Evolutionary conservation across 2,888 invertebrate genomes (phyloP).

Genomic region (Eupelmus urozonus): DNA sequence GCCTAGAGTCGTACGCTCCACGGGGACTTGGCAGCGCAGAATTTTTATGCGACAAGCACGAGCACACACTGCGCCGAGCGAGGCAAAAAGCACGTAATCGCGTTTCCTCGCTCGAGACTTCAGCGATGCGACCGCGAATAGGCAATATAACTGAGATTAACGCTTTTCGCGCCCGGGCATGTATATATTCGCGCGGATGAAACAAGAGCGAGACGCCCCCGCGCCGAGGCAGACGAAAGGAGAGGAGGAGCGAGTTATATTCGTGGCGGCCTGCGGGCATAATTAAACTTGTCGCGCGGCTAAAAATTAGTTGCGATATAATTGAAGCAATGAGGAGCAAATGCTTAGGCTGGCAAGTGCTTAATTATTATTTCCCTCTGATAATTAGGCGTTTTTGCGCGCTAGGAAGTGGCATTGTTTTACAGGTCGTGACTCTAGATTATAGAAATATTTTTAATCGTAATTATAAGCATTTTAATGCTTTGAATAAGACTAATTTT

Average conservation of each 20-base stretch:
- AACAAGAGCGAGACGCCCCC: background rate
- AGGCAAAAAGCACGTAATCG: background rate
- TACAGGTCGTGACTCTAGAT: background rate
- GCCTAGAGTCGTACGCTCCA: too few species aligned
- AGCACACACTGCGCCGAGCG: background rate
- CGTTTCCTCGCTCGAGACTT: background rate
- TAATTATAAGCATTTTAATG: too few species aligned
- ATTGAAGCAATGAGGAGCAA: background rate
- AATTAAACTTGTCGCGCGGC: slow-evolving; percentile 15
- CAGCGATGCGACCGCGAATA: background rate
- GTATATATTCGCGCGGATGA: background rate
- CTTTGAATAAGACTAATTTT: too few species aligned
- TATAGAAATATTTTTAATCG: too few species aligned
- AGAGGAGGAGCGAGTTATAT: slow-evolving; percentile 2
- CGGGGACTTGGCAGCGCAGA: background rate
- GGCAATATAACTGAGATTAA: slow-evolving; percentile 14
- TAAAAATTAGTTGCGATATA: background rate
- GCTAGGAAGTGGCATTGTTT: too few species aligned
- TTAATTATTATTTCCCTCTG: background rate
- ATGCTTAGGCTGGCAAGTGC: background rate
- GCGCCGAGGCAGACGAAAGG: background rate
- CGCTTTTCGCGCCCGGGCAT: background rate
- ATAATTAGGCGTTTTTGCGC: background rate
- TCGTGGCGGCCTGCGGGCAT: slow-evolving; percentile 9
- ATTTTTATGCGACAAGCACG: background rate